phyloP scores from a whole-genome alignment of 2,113 vertebrate genomes.

The Sorex araneus region DNA sequence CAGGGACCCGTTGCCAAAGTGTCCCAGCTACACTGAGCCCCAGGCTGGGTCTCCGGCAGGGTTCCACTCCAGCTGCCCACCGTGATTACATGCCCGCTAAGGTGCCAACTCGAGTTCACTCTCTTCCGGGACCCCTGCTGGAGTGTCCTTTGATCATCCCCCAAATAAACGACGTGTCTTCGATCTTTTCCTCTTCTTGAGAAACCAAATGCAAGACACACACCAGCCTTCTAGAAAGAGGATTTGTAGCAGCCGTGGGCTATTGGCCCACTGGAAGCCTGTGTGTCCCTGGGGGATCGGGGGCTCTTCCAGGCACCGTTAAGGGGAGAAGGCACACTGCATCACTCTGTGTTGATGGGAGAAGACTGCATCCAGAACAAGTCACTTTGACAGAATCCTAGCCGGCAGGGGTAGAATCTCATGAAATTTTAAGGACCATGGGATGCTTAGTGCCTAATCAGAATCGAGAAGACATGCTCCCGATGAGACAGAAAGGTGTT shows the following conservation, averaged over 20 bases:
- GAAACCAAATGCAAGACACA: background rate
- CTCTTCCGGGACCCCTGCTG: fast-evolving
- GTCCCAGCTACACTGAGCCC: fast-evolving
- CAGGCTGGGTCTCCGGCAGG: no score
- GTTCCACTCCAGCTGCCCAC: no score
- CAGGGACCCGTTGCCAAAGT: fast-evolving
- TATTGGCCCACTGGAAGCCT: fast-evolving
- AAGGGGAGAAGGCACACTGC: slow-evolving; percentile 64
- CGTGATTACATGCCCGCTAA: fast-evolving
- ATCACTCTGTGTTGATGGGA: slow-evolving; percentile 32
- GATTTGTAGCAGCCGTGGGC: background rate
- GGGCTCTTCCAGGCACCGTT: background rate
- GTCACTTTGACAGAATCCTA: slow-evolving; percentile 79
- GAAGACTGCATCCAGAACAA: slow-evolving; percentile 52
- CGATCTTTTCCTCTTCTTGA: background rate
- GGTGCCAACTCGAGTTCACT: fast-evolving
- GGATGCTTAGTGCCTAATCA: slow-evolving; percentile 78
- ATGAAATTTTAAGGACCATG: slow-evolving; percentile 83
- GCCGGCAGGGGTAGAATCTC: slow-evolving; percentile 77
- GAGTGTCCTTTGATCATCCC: background rate
- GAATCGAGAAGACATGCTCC: slow-evolving; percentile 80
- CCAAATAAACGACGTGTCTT: background rate
- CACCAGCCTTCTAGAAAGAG: background rate
- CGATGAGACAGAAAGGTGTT: slow-evolving; percentile 83
- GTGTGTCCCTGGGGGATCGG: background rate